Base-by-base conservation (phyloP, 1,140 invertebrate species). In the Tigriopus japonicus region DNA sequence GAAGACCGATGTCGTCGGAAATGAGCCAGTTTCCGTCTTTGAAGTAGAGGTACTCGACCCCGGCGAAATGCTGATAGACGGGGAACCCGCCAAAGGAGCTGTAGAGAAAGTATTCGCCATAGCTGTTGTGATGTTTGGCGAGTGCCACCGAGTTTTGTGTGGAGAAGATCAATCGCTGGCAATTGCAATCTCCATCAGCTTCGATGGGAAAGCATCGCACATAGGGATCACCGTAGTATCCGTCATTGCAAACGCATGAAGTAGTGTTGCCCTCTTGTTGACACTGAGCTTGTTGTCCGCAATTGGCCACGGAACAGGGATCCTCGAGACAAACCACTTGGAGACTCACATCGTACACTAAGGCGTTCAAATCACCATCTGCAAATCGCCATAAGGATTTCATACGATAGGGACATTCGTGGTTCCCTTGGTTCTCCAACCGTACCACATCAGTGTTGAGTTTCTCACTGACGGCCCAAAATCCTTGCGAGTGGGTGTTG, bases 321-420 rank as follows among this genome's bases (percentile, higher is more conserved):
- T 49, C 45, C n/a, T 21, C 10, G 2, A 21, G n/a, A 21, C 45
- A 49, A 2, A 49, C n/a, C 21, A 21, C 45, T 49, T 21, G 45
- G n/a, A 49, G 21, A 12, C 45, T 49, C 3, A 21, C n/a, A 21
- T 49, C 45, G 45, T 49, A 49, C 2, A 49, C 21, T 6, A 49
- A 21, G n/a, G 45, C 45, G 21, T 49, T 49, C 45, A 49, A 12
- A 21, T 55, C 53, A n/a, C 40, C 53, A 23, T 24, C 53, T 12
- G 53, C 53, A 12, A 15, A 55, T 42, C 53, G n/a, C 53, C 23
- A 55, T 12, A 55, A 55, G 53, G 53, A 28, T 23, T 42, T 42
- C 15, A 42, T 15, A 2, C 23, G 15, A 17, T 24, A 55, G 23
- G 23, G 53, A 23, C 23, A 24, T n/a, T 15, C n/a, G n/a, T 17